Evolutionary conservation across 2,888 invertebrate species (phyloP), one percentile per base, ranked within the genome.

Genomic region (Stenotaenia linearis): DNA sequence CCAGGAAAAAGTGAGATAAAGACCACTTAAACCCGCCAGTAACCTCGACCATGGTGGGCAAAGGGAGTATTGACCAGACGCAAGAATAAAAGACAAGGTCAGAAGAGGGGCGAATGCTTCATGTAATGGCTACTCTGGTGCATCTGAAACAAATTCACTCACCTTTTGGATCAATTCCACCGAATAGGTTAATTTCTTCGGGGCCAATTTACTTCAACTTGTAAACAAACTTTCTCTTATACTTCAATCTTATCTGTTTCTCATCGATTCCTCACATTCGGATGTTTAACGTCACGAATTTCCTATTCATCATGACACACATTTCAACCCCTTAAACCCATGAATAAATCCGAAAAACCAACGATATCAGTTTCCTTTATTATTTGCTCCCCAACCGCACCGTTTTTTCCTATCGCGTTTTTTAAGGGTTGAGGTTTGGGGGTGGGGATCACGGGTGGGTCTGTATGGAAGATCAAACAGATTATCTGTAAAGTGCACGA

Each of bases 31-130:
- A 69, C 28, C 69, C 69, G 69, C 69, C 23, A 69, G 69, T 28
- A 69, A 69, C 69, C 69, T 69, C 69, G 69, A 69, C 69, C 69
- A 69, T 69, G 69, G 69, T 69, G 69, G 69, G 69, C 69, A 69
- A 28, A 28, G 69, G 69, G 69, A 69, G 69, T 69, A 69, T 69
- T 69, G 69, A 69, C 69, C 69, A 69, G 69, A 69, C 69, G 23
- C 69, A 69, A 12, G 69, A 69, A 69, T 69, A 69, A 69, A 69
- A 69, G 69, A 69, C 69, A 69, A 69, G 69, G 69, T 69, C 69
- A 69, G 69, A 10, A 25, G 69, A 28, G 69, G 15, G 69, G 69
- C 69, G 69, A 69, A 25, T 69, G 69, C 69, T 69, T 69, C 69
- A 69, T 23, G 69, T 69, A 69, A 69, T 69, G 28, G 69, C 69